Evolutionary conservation across 2,888 invertebrate species (phyloP).

Genomic region (Leucophenga maculata): DNA sequence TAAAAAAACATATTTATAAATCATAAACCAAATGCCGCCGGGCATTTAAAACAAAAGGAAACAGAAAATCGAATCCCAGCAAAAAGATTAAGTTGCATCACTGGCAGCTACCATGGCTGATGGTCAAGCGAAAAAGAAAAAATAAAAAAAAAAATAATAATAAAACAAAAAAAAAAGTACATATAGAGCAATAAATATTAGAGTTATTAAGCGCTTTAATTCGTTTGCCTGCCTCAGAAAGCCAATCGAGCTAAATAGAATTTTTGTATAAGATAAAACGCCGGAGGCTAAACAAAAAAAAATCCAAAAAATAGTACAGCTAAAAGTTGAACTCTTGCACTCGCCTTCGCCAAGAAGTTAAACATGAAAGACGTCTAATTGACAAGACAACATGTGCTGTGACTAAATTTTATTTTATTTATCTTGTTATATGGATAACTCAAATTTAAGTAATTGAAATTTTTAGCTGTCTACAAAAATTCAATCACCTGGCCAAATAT

Average conservation of each 20-base stretch:
- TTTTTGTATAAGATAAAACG: slow-evolving; percentile 21
- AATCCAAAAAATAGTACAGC: slow-evolving; percentile 4
- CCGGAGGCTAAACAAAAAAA: slow-evolving; percentile 2
- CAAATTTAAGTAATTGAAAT: no score
- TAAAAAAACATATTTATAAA: slow-evolving; percentile 31
- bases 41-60: not conserved
- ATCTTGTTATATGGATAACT: no score
- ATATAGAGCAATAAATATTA: slow-evolving; percentile 30
- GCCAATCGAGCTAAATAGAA: slow-evolving; percentile 26
- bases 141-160: not conserved
- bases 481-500: not conserved
- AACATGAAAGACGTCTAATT: no score
- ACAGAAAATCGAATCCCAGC: not conserved
- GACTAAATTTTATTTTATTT: no score
- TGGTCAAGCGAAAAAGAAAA: not conserved
- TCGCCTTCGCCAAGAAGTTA: no score
- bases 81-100: slow-evolving; percentile 3
- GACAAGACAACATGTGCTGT: no score
- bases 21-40: slow-evolving; percentile 24
- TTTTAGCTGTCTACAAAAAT: no score
- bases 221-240: slow-evolving; percentile 3
- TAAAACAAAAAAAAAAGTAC: not conserved
- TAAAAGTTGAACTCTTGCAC: no score
- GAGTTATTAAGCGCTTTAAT: slow-evolving; percentile 31
- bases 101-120: not conserved